Percentiles rank a stretch among this genome's conserved stretches.
Conservation (phyloP, 1,140 invertebrate genomes). For the Tyrophagus putrescentiae region DNA sequence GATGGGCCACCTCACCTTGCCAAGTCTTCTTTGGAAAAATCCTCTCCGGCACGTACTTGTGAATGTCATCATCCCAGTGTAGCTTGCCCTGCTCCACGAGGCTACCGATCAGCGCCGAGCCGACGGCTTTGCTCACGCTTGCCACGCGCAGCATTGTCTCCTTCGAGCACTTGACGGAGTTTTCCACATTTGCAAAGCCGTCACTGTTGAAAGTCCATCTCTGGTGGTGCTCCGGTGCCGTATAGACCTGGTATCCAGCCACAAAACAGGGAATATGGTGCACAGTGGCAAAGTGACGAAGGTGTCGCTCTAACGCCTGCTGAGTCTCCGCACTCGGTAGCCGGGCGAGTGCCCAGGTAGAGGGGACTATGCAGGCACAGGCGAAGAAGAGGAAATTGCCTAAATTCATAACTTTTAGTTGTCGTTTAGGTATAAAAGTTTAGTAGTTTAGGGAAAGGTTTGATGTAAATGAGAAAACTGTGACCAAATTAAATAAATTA, state of each 20-base stretch:
- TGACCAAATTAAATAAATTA: too few relatives aligned
- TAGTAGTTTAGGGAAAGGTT: too few relatives aligned
- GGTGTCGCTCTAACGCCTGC: not conserved
- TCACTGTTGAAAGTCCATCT: too few relatives aligned
- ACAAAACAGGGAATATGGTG: too few relatives aligned
- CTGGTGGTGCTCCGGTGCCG: too few relatives aligned
- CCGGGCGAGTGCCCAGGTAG: not conserved
- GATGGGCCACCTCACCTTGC: not conserved
- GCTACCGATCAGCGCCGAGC: not conserved
- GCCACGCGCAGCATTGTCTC: slow-evolving; percentile 1
- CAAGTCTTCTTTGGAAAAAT: slow-evolving; percentile 1
- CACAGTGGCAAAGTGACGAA: too few relatives aligned
- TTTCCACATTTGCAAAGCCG: slow-evolving; percentile 17
- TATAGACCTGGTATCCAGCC: too few relatives aligned
- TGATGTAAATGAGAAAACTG: too few relatives aligned
- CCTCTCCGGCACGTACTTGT: not conserved
- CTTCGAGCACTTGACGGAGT: not conserved
- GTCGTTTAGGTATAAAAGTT: too few relatives aligned
- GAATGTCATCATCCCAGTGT: not conserved
- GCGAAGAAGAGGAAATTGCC: too few relatives aligned
- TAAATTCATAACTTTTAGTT: too few relatives aligned
- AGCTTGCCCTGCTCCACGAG: not conserved
- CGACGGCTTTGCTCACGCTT: slow-evolving; percentile 4
- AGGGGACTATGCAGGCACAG: not conserved
- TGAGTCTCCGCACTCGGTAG: not conserved